These are phyloP conservation scores for Heterodera filipjevi DNA, from an alignment of 2,888 invertebrate species.

Conservation along the genomic window DNA sequence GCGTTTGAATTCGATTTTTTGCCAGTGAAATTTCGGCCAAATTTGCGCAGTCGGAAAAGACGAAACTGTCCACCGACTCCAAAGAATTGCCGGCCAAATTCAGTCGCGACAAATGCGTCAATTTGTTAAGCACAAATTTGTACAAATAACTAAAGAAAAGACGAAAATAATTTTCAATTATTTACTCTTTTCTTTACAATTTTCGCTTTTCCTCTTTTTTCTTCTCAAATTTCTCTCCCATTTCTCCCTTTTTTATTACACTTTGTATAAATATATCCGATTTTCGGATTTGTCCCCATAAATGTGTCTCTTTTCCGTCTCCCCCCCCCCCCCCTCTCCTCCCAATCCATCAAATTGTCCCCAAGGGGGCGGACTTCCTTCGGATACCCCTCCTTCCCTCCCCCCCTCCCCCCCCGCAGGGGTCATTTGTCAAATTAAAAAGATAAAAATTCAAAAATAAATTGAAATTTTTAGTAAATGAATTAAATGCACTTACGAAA, in stretches of 20 bases:
- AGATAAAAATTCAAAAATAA: background rate
- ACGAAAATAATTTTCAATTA: background rate
- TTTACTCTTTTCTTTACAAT: background rate
- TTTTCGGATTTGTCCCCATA: background rate
- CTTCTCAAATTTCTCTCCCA: background rate
- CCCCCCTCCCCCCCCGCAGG: background rate
- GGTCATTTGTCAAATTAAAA: background rate
- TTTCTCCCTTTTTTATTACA: background rate
- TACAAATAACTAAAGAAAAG: conserved; percentile 31
- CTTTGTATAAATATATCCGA: background rate
- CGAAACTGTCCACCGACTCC: conserved; percentile 49
- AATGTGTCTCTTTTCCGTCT: background rate
- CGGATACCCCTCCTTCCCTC: too few species aligned
- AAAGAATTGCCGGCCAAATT: conserved; percentile 52
- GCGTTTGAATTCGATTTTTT: conserved; percentile 49
- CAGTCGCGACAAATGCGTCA: conserved; percentile 48
- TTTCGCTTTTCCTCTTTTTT: background rate
- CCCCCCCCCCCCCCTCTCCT: too few species aligned
- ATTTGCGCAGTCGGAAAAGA: conserved; percentile 54
- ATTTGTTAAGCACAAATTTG: conserved; percentile 55
- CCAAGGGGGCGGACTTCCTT: background rate
- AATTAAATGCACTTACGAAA: conserved; percentile 36
- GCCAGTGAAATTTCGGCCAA: conserved; percentile 50
- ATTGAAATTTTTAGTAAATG: background rate
- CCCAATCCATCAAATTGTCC: background rate